These are phyloP conservation scores for Lucilia sericata DNA, from an alignment of 1,140 invertebrate genomes.

Conservation along the genomic window DNA sequence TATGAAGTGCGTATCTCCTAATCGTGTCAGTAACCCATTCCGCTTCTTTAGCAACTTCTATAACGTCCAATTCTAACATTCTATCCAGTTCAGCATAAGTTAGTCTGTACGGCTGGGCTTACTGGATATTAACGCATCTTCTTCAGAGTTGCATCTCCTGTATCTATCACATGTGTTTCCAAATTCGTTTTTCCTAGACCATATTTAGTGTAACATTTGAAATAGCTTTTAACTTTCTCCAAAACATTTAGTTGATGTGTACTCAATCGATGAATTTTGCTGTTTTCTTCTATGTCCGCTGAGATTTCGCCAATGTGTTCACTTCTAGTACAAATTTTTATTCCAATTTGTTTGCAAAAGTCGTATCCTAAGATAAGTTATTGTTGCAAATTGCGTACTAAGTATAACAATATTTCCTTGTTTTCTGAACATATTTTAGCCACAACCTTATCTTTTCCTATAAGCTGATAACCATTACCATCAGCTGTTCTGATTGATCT, in stretches of 20 bases:
- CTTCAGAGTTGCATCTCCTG: not conserved
- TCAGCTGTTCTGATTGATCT: not conserved
- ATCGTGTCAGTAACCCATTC: not conserved
- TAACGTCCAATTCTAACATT: constrained; percentile 51
- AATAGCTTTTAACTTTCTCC: not conserved
- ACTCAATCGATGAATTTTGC: not conserved
- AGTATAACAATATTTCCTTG: not conserved
- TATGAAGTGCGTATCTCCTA: too few relatives aligned
- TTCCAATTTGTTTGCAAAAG: not conserved
- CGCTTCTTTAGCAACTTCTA: constrained; percentile 49
- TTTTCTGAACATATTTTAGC: not conserved
- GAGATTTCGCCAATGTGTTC: not conserved
- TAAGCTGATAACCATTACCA: not conserved
- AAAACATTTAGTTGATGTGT: not conserved
- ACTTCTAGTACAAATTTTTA: not conserved
- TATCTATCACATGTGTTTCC: not conserved
- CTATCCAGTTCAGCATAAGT: constrained; percentile 5
- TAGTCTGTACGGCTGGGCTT: constrained; percentile 4
- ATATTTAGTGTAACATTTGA: not conserved
- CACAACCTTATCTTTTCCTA: not conserved
- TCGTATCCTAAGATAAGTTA: not conserved
- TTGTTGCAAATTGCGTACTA: not conserved
- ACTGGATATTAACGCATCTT: constrained; percentile 27
- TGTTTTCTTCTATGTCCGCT: not conserved
- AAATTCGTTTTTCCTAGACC: too few relatives aligned